A percentile compares a stretch with the other conserved stretches of the same genome.
phyloP scores from a whole-genome alignment of 2,113 vertebrate genomes.

The Addax nasomaculatus region DNA sequence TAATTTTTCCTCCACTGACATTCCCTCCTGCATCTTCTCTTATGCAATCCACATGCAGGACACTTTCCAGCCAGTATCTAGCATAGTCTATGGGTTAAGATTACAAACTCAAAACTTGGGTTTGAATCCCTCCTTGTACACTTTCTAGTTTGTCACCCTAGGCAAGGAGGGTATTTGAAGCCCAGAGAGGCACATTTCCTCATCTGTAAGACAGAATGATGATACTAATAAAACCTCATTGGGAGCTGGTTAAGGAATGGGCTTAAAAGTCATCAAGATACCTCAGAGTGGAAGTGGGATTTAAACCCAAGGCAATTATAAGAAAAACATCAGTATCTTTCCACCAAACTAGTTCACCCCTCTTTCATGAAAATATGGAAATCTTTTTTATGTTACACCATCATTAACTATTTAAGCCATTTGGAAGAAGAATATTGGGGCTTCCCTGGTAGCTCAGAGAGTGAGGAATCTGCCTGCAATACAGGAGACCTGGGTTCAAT shows the following conservation, averaged over 20 bases:
- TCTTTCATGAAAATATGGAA: background rate
- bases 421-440: background rate
- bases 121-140: background rate
- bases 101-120: background rate
- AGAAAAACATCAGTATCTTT: background rate
- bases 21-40: background rate
- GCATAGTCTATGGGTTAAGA: background rate
- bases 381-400: background rate
- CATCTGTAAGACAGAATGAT: background rate
- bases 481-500: background rate
- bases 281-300: background rate
- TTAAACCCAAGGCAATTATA: background rate
- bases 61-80: background rate
- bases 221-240: rapidly evolving
- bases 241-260: background rate
- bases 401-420: background rate
- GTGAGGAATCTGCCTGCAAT: background rate
- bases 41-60: background rate
- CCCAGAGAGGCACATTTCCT: background rate
- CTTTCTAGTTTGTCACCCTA: background rate
- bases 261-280: background rate
- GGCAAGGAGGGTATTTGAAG: background rate
- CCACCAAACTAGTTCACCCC: background rate
- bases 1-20: background rate
- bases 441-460: background rate